Evolutionary conservation across 2,888 invertebrate genomes (phyloP), one percentile per base, ranked within the genome.

Genomic region (Petrolisthes cinctipes): DNA sequence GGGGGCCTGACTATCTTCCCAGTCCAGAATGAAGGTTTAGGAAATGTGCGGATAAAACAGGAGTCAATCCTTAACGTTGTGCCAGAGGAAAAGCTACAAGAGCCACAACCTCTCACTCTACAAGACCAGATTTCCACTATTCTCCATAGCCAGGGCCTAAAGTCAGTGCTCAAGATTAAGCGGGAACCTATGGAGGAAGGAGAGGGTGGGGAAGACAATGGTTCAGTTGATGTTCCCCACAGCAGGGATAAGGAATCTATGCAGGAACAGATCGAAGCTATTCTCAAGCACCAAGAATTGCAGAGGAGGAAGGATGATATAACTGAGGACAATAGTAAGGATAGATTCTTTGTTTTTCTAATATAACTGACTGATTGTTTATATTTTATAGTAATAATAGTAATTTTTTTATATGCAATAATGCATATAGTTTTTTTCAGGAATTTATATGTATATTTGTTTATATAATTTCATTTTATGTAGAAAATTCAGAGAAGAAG

Each of bases 221-320:
- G 37, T 37, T 37, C 37, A 37, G 2, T 37, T 37, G 37, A 20
- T 4, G 56, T 61, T 14, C 9, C 81, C 11, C 61, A 57, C 14
- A 66, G 56, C 6, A 80, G 68, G 7, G 73, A 79, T 17, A 76
- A 81, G 23, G 87, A 88, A 61, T 88, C 87, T 0, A 88, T 88
- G 87, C 83, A 88, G 71, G 87, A 88, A 68, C 87, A 88, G 66
- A 88, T 88, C 17, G 54, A 88, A 51, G 87, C 87, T 17, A 88
- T 88, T 75, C 61, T 88, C 2, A 71, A 80, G 4, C 83, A 84
- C 37, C 87, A 88, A 54, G 84, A 88, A 80, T 73, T 84, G 53
- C 80, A 84, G 53, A 79, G 84, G n/a, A 68, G 56, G 54, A 88
- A 83, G 73, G 37, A 53, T 5, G 61, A 73, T 20, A 83, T 79